Evolutionary conservation across 2,888 invertebrate genomes (phyloP).

Genomic region (Coecobrya sp.): DNA sequence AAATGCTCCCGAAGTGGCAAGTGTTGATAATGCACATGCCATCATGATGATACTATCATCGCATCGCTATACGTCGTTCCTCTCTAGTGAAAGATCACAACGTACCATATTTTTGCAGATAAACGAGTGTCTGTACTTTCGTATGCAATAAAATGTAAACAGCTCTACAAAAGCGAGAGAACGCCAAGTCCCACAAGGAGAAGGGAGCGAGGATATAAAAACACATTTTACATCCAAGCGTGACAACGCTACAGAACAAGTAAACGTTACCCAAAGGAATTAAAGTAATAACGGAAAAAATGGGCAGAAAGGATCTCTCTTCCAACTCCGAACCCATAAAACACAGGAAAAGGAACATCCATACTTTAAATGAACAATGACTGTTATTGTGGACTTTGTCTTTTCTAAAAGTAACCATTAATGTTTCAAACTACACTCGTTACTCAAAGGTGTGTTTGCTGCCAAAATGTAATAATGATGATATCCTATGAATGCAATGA

Average conservation of each 20-base stretch:
- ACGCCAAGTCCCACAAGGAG: not conserved
- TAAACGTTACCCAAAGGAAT: conserved; percentile 75
- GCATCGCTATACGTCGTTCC: not conserved
- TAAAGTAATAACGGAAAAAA: conserved; percentile 46
- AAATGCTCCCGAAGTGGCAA: conserved; percentile 67
- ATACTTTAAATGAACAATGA: conserved; percentile 38
- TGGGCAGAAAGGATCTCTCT: conserved; percentile 29
- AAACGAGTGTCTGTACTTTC: not conserved
- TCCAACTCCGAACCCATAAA: conserved; percentile 1
- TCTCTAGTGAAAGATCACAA: conserved; percentile 6
- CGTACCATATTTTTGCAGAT: conserved; percentile 24
- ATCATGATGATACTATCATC: not conserved
- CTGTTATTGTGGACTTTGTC: not conserved
- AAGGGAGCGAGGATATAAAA: not conserved
- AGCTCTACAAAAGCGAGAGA: not conserved
- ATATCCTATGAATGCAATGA: too few relatives aligned
- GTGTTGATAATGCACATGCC: conserved; percentile 57
- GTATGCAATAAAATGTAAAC: conserved; percentile 17
- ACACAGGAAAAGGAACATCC: conserved; percentile 17
- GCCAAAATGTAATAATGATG: too few relatives aligned
- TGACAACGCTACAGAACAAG: conserved; percentile 4
- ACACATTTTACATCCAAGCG: conserved; percentile 48
- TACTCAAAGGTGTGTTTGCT: too few relatives aligned
- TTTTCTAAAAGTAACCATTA: not conserved
- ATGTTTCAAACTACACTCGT: not conserved